These are phyloP conservation scores for Zeus faber DNA, from an alignment of 2,113 vertebrate genomes.

Conservation along the genomic window DNA sequence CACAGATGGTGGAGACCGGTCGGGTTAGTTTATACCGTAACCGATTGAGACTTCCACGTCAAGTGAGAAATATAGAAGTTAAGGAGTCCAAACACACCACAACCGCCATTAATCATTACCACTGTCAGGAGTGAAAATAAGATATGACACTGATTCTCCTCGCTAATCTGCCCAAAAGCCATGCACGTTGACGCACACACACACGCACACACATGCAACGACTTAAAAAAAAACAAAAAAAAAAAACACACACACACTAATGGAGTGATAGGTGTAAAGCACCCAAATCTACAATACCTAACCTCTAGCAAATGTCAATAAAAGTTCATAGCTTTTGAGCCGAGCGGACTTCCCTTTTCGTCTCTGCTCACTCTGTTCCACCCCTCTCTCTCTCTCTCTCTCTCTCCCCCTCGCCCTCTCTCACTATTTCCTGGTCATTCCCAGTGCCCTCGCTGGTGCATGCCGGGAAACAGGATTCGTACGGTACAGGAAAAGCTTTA, in stretches of 20 bases:
- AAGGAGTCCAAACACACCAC: slow-evolving; percentile 72
- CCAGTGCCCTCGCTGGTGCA: slow-evolving; percentile 79
- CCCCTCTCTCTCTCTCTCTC: slow-evolving; percentile 16
- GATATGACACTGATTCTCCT: slow-evolving; percentile 74
- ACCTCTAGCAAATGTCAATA: slow-evolving; percentile 52
- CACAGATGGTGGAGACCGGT: slow-evolving; percentile 59
- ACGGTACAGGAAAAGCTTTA: slow-evolving; percentile 98
- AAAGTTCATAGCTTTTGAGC: slow-evolving; percentile 28
- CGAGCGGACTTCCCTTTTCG: slow-evolving; percentile 6
- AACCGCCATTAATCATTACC: slow-evolving; percentile 71
- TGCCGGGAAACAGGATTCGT: slow-evolving; percentile 93
- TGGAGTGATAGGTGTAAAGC: slow-evolving; percentile 51
- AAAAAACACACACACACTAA: too few relatives aligned
- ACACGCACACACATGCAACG: slow-evolving; percentile 54
- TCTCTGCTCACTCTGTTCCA: slow-evolving; percentile 59
- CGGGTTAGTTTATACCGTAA: slow-evolving; percentile 65
- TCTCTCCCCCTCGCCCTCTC: slow-evolving; percentile 75
- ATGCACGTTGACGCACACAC: slow-evolving; percentile 36
- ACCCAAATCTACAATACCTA: slow-evolving; percentile 21
- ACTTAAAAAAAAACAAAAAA: too few relatives aligned
- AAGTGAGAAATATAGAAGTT: slow-evolving; percentile 67
- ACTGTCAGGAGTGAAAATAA: slow-evolving; percentile 73
- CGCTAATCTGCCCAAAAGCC: slow-evolving; percentile 72
- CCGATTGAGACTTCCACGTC: slow-evolving; percentile 74
- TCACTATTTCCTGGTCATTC: slow-evolving; percentile 86